Conservation (phyloP, 2,888 invertebrate species). For the Patella caerulea region DNA sequence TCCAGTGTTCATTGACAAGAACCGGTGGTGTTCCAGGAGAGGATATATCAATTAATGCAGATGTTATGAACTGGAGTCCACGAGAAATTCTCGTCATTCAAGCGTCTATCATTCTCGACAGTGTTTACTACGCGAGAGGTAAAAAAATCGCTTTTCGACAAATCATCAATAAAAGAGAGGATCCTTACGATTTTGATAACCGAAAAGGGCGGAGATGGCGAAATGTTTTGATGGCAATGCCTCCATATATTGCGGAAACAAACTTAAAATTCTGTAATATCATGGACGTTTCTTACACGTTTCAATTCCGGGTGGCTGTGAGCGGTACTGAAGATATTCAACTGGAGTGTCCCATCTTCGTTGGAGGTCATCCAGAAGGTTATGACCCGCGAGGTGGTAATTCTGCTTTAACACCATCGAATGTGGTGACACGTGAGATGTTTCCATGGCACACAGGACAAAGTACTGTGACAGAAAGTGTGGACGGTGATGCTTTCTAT, state of each 20-base stretch:
- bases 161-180: conserved; percentile 67
- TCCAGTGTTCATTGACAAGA: conserved; percentile 54
- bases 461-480: too few species aligned
- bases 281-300: conserved; percentile 66
- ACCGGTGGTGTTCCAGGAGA: conserved; percentile 67
- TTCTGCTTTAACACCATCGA: neutral
- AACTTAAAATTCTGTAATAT: conserved; percentile 66
- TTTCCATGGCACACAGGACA: too few species aligned
- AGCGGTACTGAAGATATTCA: conserved; percentile 57
- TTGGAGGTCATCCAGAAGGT: conserved; percentile 58
- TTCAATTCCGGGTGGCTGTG: conserved; percentile 66
- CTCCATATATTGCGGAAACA: conserved; percentile 69
- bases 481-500: too few species aligned
- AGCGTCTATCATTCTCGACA: conserved; percentile 64
- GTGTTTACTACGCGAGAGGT: conserved; percentile 62
- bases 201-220: conserved; percentile 68
- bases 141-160: conserved; percentile 52
- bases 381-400: neutral
- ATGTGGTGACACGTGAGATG: neutral
- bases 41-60: conserved; percentile 65
- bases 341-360: conserved; percentile 59
- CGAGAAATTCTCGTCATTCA: conserved; percentile 55
- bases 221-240: conserved; percentile 65
- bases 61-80: conserved; percentile 65
- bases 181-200: conserved; percentile 61